These are phyloP conservation scores for Teleopsis dalmanni DNA, from an alignment of 1,140 invertebrate species.

Conservation along the genomic window DNA sequence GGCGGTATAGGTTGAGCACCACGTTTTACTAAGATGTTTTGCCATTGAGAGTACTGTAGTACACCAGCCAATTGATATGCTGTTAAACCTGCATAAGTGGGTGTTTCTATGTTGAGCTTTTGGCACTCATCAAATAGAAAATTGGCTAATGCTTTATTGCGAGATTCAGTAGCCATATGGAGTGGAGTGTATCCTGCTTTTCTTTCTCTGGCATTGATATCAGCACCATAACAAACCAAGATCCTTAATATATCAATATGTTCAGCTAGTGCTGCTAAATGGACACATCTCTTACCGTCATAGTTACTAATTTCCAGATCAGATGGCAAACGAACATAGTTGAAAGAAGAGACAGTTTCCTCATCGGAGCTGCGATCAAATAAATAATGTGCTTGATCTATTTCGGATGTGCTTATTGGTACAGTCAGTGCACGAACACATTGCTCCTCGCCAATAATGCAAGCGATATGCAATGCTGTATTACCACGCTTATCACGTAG, in stretches of 20 bases:
- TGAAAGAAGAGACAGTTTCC: conserved; percentile 37
- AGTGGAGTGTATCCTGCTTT: conserved; percentile 71
- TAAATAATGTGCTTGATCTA: conserved; percentile 42
- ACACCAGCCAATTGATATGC: conserved; percentile 56
- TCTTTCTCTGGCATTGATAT: conserved; percentile 72
- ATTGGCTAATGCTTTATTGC: conserved; percentile 55
- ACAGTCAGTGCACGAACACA: conserved; percentile 57
- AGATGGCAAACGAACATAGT: conserved; percentile 48
- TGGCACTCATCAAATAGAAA: conserved; percentile 59
- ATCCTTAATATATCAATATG: conserved; percentile 64
- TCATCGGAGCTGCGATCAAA: conserved; percentile 36
- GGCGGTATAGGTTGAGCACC: conserved; percentile 46
- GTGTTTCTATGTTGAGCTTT: conserved; percentile 47
- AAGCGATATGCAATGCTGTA: conserved; percentile 63
- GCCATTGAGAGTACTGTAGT: conserved; percentile 42
- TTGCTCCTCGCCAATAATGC: conserved; percentile 52
- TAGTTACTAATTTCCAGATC: conserved; percentile 69
- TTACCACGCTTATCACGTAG: conserved; percentile 56
- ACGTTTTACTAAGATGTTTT: conserved; percentile 44
- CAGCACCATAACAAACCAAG: conserved; percentile 66
- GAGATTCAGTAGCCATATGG: conserved; percentile 68
- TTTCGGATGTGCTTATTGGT: conserved; percentile 51
- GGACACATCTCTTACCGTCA: conserved; percentile 74
- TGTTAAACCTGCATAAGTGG: conserved; percentile 59
- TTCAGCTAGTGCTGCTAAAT: conserved; percentile 67